Evolutionary conservation across 2,888 invertebrate species (phyloP), one percentile per base, ranked within the genome.

Genomic region (Lydus trimaculatus): DNA sequence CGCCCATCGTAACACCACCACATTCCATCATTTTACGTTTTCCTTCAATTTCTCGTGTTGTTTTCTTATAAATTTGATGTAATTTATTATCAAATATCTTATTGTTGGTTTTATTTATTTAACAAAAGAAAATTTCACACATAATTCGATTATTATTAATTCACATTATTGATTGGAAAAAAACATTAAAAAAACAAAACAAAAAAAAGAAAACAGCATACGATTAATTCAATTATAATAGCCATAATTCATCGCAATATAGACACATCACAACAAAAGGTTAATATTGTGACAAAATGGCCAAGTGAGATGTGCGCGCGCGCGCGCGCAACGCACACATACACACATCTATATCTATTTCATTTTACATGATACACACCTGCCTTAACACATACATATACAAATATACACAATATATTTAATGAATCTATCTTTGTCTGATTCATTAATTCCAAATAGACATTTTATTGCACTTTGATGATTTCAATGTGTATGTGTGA

Each of bases 271-370:
- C 83, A 85, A 85, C 85, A 85, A 85, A 85, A 85, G 84, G 84
- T 85, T 85, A 85, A 83, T 84, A 82, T 84, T 84, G 82, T 85
- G 84, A 85, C 85, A 85, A 85, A 85, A 85, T 85, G 85, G 85
- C 84, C 79, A 82, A 76, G 75, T 71, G 71, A 72, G 75, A 78
- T 78, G 84, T 82, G 84, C 84, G 85, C 84, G 80, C 79, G 79
- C 63, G 23, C 20, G n/a, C 60, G 20, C 59, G 31, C 11, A 52
- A 63, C 69, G 9, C 33, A 5, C 69, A 70, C 70, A 66, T 66
- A 59, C 36, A 48, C 64, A 64, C 64, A 1, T 17, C 20, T 52
- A 9, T 13, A 25, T 25, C 52, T 13, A 11, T 52, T 1, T 52
- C 52, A 11, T 52, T 52, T 13, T 25, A 48, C 7, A 48, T 11